Conservation (phyloP, 2,113 vertebrate genomes). For the Marmota flaviventris region DNA sequence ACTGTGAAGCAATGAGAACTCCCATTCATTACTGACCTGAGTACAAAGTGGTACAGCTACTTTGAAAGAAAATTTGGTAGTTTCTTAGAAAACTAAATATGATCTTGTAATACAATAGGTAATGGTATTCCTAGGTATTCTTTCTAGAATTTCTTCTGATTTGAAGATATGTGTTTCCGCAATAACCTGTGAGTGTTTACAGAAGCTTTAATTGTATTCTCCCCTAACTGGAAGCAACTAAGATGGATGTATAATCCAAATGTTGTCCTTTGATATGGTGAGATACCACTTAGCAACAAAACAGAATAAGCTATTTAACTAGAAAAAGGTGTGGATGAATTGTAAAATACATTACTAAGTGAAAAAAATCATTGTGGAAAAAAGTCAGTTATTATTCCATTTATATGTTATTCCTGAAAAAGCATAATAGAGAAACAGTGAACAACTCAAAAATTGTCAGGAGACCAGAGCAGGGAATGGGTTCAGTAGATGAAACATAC, state of each 20-base stretch:
- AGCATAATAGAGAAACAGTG: not conserved
- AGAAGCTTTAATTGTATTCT: not conserved
- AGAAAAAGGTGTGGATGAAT: not conserved
- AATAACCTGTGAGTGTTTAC: not conserved
- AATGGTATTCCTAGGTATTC: not conserved
- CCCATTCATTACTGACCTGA: not conserved
- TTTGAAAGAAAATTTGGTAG: not conserved
- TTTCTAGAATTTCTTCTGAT: not conserved
- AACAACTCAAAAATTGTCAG: not conserved
- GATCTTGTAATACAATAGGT: fast-evolving
- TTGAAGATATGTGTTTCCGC: not conserved
- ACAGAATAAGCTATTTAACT: not conserved
- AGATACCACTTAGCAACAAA: not conserved
- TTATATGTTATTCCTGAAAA: not conserved
- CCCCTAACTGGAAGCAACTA: not conserved
- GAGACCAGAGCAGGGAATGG: not conserved
- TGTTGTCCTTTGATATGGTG: not conserved
- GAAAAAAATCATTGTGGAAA: not conserved
- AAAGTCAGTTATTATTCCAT: not conserved
- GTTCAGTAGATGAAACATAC: not conserved
- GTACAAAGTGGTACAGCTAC: not conserved
- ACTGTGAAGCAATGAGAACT: not conserved
- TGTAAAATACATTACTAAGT: not conserved
- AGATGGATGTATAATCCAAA: not conserved
- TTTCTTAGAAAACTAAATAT: not conserved